Evolutionary conservation across 2,113 vertebrate genomes (phyloP).

Genomic region (Leptobrachium leishanense): DNA sequence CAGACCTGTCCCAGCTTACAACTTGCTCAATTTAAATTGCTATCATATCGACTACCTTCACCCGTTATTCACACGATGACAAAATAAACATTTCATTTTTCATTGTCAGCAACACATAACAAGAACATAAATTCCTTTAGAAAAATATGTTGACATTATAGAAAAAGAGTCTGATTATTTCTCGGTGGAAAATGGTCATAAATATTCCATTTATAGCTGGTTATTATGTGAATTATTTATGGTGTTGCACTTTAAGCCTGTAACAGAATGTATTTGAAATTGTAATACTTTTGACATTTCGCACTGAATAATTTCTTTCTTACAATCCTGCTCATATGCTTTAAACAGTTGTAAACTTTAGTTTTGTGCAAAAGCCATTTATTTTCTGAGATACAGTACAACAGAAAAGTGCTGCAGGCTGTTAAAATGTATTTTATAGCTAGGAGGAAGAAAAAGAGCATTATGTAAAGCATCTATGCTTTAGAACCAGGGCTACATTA

Average conservation of each 20-base stretch:
- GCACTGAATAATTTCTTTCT: constrained; percentile 43
- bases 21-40: constrained; percentile 18
- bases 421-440: constrained; percentile 38
- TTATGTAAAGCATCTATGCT: constrained; percentile 32
- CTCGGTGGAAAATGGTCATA: constrained; percentile 45
- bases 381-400: constrained; percentile 30
- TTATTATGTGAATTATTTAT: constrained; percentile 48
- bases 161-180: constrained; percentile 44
- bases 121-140: constrained; percentile 46
- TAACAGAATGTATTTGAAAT: constrained; percentile 44
- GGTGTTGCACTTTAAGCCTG: constrained; percentile 41
- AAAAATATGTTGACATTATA: constrained; percentile 49
- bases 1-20: constrained; percentile 13
- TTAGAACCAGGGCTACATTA: constrained; percentile 2
- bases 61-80: constrained; percentile 13
- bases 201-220: constrained; percentile 46
- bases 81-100: constrained; percentile 49
- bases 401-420: constrained; percentile 28
- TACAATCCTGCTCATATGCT: constrained; percentile 35
- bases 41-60: constrained; percentile 29
- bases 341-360: constrained; percentile 41
- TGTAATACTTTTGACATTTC: constrained; percentile 44
- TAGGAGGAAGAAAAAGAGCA: constrained; percentile 22
- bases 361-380: constrained; percentile 26
- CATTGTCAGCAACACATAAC: constrained; percentile 42